These are phyloP conservation scores for Semnopithecus entellus DNA, from an alignment of 2,113 vertebrate species.

Conservation along the genomic window DNA sequence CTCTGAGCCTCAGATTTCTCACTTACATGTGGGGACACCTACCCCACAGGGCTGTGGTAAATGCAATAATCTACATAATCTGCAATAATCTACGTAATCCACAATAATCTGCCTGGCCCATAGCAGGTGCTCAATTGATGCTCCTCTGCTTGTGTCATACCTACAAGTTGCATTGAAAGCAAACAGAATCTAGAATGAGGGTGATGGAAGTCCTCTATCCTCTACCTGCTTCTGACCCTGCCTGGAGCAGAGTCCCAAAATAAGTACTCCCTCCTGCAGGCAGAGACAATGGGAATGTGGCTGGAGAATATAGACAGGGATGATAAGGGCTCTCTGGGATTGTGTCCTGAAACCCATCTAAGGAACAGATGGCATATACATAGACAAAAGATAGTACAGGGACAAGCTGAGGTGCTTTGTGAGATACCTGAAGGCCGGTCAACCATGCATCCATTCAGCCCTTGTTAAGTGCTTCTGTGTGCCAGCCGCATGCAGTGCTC, in stretches of 20 bases:
- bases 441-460: background rate
- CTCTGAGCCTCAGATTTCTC: background rate
- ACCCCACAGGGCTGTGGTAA: background rate
- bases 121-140: too few species aligned
- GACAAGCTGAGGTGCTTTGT: accelerated
- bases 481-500: background rate
- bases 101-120: background rate
- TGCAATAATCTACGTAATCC: too few species aligned
- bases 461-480: background rate
- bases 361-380: background rate
- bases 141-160: background rate
- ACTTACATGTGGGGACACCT: background rate
- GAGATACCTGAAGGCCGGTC: background rate
- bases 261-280: background rate
- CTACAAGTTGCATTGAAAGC: background rate
- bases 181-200: background rate
- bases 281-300: background rate
- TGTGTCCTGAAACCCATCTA: background rate
- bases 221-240: background rate
- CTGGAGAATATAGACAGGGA: background rate
- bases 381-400: background rate
- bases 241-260: background rate
- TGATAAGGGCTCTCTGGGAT: background rate
- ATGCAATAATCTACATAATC: background rate
- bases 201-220: background rate